Conservation (phyloP, 2,888 invertebrate genomes). For the Balanococcus diminutus region DNA sequence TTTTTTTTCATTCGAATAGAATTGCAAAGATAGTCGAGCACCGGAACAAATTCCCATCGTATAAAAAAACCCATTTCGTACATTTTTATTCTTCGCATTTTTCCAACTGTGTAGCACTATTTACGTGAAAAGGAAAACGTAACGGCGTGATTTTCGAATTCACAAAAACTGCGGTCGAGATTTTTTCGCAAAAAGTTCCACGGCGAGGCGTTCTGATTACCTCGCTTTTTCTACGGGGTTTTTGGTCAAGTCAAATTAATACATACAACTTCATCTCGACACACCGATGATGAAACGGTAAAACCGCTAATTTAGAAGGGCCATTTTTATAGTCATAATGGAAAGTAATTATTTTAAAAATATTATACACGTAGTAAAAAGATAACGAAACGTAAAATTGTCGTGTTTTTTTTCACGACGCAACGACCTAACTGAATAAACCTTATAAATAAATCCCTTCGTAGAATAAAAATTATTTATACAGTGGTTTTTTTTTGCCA, state of each 20-base stretch:
- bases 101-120: not conserved
- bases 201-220: not conserved
- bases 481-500: not conserved
- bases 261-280: not conserved
- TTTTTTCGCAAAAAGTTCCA: not conserved
- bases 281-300: not conserved
- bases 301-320: not conserved
- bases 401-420: not conserved
- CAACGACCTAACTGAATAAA: not conserved
- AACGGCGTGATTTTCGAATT: not conserved
- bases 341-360: not conserved
- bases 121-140: not conserved
- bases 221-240: not conserved
- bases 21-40: not conserved
- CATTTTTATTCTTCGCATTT: not conserved
- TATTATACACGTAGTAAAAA: not conserved
- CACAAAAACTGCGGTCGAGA: not conserved
- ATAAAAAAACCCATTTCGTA: not conserved
- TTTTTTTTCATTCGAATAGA: not conserved
- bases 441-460: not conserved
- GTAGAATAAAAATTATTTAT: not conserved
- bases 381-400: constrained; percentile 3
- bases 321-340: not conserved
- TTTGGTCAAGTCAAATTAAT: too few relatives aligned
- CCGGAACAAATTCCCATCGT: not conserved